Conservation (phyloP, 2,888 invertebrate genomes). For the Papilio demoleus region DNA sequence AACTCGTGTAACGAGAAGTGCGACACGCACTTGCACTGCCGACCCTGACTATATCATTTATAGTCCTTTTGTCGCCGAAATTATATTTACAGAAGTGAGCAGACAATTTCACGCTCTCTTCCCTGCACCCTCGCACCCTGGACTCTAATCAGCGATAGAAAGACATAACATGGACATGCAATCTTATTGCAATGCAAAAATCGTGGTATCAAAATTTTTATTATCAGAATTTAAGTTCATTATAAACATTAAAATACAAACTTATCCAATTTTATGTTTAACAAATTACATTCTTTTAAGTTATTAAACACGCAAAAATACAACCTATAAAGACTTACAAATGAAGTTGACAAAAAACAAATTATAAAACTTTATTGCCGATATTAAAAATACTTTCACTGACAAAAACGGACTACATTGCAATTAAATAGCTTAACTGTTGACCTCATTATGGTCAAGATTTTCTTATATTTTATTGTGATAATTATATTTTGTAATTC, state of each 20-base stretch:
- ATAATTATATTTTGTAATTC: background rate
- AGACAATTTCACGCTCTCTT: conserved; percentile 84
- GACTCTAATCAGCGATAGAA: conserved; percentile 76
- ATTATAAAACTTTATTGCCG: conserved; percentile 8
- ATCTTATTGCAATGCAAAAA: background rate
- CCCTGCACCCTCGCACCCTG: conserved; percentile 75
- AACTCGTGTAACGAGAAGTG: conserved; percentile 71
- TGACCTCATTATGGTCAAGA: background rate
- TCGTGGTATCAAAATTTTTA: background rate
- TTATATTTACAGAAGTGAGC: conserved; percentile 84
- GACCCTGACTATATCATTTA: conserved; percentile 80
- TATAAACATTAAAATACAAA: background rate
- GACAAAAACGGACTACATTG: background rate
- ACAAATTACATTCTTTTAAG: background rate
- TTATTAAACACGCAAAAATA: background rate
- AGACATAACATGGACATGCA: conserved; percentile 60
- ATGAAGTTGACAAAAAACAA: conserved; percentile 9
- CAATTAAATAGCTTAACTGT: background rate
- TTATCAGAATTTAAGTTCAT: background rate
- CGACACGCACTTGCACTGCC: conserved; percentile 69
- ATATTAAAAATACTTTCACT: conserved; percentile 7
- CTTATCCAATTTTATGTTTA: background rate
- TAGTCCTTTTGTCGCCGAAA: conserved; percentile 83
- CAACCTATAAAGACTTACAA: background rate
- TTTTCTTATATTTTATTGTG: conserved; percentile 3